phyloP scores from a whole-genome alignment of 2,113 vertebrate genomes.

The Rhadina sibilatrix region DNA sequence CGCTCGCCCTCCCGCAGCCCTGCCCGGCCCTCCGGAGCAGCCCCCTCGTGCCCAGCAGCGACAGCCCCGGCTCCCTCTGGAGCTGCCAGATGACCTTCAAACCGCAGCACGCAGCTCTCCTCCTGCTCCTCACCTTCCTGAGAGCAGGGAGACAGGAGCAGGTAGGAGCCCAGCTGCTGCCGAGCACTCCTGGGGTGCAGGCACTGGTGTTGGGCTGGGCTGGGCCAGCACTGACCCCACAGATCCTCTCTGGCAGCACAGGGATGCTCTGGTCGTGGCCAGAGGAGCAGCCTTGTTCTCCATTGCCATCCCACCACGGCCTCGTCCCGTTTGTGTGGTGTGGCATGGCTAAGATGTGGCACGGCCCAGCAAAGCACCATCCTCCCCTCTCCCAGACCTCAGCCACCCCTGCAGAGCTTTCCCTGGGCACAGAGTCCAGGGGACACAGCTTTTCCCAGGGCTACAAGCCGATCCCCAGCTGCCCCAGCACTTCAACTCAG shows the following conservation, averaged over 20 bases:
- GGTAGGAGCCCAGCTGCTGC: background rate
- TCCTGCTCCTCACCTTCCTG: background rate
- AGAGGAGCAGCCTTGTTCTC: background rate
- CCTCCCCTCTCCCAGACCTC: background rate
- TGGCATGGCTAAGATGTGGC: accelerated
- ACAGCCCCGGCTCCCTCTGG: background rate
- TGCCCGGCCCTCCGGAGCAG: background rate
- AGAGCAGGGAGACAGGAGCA: background rate
- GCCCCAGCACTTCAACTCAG: background rate
- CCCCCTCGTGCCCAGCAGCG: background rate
- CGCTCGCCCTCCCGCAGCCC: background rate
- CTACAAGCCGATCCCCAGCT: background rate
- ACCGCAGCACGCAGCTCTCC: background rate
- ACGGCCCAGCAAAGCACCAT: background rate
- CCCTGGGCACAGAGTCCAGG: background rate
- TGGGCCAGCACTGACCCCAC: background rate
- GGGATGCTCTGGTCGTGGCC: background rate
- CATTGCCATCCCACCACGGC: background rate
- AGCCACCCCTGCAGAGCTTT: background rate
- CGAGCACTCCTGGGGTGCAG: background rate
- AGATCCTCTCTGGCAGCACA: background rate
- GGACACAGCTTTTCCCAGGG: background rate
- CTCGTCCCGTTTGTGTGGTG: accelerated
- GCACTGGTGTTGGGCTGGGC: background rate
- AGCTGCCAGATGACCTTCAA: slow-evolving; percentile 20